Base-by-base conservation (phyloP, 2,797 vertebrate genomes). In the Oreochromis grahami region DNA sequence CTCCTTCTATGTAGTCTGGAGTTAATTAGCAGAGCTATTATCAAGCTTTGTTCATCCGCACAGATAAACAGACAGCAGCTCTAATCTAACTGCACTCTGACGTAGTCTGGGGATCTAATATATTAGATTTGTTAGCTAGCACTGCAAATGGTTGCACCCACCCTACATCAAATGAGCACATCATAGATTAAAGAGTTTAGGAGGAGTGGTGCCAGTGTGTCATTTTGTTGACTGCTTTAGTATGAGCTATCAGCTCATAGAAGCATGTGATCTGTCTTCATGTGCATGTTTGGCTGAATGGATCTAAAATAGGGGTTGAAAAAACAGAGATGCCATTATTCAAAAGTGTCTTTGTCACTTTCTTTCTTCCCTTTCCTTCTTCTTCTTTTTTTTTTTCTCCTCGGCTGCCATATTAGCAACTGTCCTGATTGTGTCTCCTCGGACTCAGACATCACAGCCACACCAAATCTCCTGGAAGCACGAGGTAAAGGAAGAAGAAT, bases 11-110 rank as follows among this genome's bases (percentile, higher is more conserved):
- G 80, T 70, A 80, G 91, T 86, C 93, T 91, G 90, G 87, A 92
- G 91, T 90, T 95, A 94, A 96, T 95, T 94, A 94, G 89, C 92
- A 36, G 86, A 86, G 90, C 92, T 79, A 90, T 94, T 95, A 93
- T 93, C 84, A 78, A 76, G 80, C 68, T 85, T 77, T 80, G 88
- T 91, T 93, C 86, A 80, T 93, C 89, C 63, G 24, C 85, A 53
- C 50, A 56, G 91, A 91, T 84, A 90, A 93, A 83, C 89, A 88
- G 91, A 90, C 91, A 83, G 80, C 91, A 56, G 81, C 88, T 91
- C 89, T 92, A 86, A 95, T 96, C 91, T 85, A 7, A 58, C 56
- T 78, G 12, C 80, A 2, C 86, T 82, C 65, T 84, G 87, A 87
- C 63, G 74, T 38, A 51, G 83, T 88, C 88, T 58, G 79, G 68